These are phyloP conservation scores for Cartodere bifasciata DNA, from an alignment of 2,888 invertebrate genomes.

Conservation along the genomic window DNA sequence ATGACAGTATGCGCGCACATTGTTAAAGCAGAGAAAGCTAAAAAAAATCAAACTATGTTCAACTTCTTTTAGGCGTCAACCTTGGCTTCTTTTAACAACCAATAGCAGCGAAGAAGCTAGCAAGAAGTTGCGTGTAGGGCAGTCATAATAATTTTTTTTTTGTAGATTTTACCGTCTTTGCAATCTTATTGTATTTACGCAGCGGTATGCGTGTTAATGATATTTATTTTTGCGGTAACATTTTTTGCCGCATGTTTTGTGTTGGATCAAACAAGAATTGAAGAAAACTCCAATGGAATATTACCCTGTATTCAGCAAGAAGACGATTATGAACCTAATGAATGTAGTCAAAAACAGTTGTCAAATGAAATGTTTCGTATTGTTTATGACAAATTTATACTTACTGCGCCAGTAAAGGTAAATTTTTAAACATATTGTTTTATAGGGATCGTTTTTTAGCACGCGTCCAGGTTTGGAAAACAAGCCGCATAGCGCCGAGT, in stretches of 20 bases:
- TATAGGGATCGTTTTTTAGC: no score
- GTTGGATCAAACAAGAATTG: constrained; percentile 53
- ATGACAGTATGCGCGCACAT: no score
- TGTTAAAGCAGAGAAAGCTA: no score
- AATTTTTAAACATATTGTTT: no score
- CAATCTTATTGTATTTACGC: constrained; percentile 76
- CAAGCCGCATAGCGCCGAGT: no score
- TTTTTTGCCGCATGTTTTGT: constrained; percentile 69
- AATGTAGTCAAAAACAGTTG: constrained; percentile 41
- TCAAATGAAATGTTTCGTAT: constrained; percentile 45
- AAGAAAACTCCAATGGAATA: constrained; percentile 49
- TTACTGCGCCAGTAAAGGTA: constrained; percentile 54
- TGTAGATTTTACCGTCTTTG: constrained; percentile 62
- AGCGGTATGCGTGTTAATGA: constrained; percentile 60
- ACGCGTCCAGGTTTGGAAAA: no score
- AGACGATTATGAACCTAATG: constrained; percentile 37
- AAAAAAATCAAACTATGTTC: no score
- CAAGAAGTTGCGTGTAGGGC: no score
- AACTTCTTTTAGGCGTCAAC: no score
- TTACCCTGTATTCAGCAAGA: constrained; percentile 54
- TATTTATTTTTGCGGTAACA: constrained; percentile 65
- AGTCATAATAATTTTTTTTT: no score
- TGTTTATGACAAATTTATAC: constrained; percentile 50
- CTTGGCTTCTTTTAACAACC: no score
- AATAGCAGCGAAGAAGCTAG: no score